phyloP scores from a whole-genome alignment of 2,113 vertebrate species.

The Lontra canadensis region DNA sequence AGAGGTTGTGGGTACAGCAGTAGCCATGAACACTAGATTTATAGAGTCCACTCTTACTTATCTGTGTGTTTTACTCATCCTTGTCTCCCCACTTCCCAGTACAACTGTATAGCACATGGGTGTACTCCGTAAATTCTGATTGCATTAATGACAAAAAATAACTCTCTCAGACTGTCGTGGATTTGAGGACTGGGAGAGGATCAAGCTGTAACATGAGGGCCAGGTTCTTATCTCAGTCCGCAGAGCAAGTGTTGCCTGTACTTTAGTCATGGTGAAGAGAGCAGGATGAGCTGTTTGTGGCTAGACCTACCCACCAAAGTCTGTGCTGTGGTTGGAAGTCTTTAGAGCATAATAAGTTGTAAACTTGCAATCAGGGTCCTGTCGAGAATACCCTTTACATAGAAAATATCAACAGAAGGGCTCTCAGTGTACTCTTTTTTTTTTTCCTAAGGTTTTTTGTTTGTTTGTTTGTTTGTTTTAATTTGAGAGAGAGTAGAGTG shows the following conservation, averaged over 20 bases:
- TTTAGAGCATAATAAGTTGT: background rate
- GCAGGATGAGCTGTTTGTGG: background rate
- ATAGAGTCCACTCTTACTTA: background rate
- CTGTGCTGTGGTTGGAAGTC: background rate
- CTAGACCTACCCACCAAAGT: background rate
- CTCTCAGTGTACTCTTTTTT: background rate
- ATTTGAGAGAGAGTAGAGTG: too few species aligned
- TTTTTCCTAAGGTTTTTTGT: background rate
- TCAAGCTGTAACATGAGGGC: background rate
- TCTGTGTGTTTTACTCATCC: background rate
- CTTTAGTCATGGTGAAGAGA: background rate
- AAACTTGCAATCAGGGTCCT: background rate
- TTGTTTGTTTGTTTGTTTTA: background rate
- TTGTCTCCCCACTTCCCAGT: background rate
- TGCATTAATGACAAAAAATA: background rate
- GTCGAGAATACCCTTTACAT: background rate
- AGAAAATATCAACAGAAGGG: background rate
- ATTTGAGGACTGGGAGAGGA: background rate
- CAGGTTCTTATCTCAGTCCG: background rate
- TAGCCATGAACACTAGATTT: background rate
- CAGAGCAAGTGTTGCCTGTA: background rate
- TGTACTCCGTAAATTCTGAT: background rate
- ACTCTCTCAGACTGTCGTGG: background rate
- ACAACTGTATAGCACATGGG: background rate
- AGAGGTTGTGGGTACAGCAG: background rate